Evolutionary conservation across 2,113 vertebrate genomes (phyloP).

Genomic region (Phasianus colchicus): DNA sequence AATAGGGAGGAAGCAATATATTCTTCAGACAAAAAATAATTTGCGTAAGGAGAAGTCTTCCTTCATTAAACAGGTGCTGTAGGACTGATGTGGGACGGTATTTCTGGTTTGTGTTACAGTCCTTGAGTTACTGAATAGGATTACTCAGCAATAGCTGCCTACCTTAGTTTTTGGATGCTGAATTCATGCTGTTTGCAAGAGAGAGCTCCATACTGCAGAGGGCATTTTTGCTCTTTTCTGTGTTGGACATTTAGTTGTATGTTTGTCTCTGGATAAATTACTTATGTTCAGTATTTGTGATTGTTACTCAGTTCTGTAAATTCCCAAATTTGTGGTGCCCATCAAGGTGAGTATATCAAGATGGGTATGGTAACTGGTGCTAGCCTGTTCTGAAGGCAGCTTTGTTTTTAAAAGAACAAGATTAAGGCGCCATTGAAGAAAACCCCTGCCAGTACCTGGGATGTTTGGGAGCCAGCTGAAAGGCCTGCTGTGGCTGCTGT

Average conservation of each 20-base stretch:
- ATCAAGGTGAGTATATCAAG: background rate
- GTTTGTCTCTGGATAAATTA: background rate
- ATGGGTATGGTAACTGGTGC: background rate
- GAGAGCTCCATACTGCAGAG: background rate
- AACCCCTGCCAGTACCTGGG: background rate
- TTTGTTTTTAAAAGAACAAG: background rate
- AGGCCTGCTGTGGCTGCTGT: background rate
- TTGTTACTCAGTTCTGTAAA: background rate
- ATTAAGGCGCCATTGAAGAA: background rate
- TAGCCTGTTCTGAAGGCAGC: background rate
- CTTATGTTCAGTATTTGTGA: background rate
- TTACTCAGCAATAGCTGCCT: conserved; percentile 34
- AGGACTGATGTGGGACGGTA: background rate
- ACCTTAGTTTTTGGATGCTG: background rate
- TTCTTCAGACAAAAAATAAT: background rate
- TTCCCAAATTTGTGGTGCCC: background rate
- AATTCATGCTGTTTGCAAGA: background rate
- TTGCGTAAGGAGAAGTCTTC: conserved; percentile 39
- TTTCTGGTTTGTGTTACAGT: conserved; percentile 1
- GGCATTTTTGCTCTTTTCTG: background rate
- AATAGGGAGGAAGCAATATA: conserved; percentile 62
- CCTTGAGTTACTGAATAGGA: background rate
- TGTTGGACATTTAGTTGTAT: background rate
- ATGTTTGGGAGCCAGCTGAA: background rate
- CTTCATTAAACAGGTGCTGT: background rate